A percentile compares a stretch with the other conserved stretches of the same genome.
Conservation (phyloP, 2,797 vertebrate genomes). For the Sebastes vulpes region DNA sequence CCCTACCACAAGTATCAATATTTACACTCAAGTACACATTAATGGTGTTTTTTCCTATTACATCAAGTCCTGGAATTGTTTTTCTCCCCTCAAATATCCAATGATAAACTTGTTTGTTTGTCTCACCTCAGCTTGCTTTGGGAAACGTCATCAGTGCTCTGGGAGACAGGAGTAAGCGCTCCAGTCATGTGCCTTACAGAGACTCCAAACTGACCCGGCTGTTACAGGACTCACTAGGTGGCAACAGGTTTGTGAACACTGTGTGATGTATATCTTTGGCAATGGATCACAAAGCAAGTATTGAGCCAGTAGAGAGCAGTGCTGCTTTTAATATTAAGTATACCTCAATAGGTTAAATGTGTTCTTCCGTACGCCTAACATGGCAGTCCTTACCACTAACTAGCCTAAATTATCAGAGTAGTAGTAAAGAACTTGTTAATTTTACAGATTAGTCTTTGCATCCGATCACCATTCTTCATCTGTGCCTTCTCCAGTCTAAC, state of each 20-base stretch:
- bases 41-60: neutral
- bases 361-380: neutral
- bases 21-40: neutral
- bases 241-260: conserved; percentile 90
- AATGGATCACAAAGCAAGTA: neutral
- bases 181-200: conserved; percentile 95
- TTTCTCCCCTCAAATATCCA: fast-evolving
- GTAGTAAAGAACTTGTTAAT: too few species aligned
- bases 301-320: too few species aligned
- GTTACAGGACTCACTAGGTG: conserved; percentile 96
- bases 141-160: conserved; percentile 99
- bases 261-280: neutral
- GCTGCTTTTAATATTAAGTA: too few species aligned
- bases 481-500: conserved; percentile 89
- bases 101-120: too few species aligned
- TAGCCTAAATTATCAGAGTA: too few species aligned
- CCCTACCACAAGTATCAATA: neutral
- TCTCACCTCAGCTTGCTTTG: conserved; percentile 89
- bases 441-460: neutral
- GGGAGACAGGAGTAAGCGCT: conserved; percentile 95
- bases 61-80: neutral
- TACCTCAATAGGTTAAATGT: neutral
- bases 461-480: neutral
- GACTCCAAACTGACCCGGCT: conserved; percentile 97
- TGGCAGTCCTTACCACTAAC: too few species aligned